A percentile compares a stretch with the other conserved stretches of the same genome.
These are phyloP conservation scores for Umimayanthus kanabou DNA, from an alignment of 92 coral and sea anemone species.

Conservation along the genomic window DNA sequence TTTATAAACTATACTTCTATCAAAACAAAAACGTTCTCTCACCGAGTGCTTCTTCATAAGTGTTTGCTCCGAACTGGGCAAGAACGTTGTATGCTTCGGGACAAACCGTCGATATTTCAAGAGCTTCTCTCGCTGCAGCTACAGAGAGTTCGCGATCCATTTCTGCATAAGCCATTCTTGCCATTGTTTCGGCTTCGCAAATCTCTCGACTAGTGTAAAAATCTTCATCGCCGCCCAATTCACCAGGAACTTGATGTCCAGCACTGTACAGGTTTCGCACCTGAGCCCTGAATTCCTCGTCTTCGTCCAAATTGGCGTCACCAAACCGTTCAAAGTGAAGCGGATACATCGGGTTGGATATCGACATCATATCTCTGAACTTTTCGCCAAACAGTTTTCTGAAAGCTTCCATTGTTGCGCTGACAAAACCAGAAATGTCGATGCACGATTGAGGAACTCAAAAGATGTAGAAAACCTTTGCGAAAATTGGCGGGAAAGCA, in stretches of 20 bases:
- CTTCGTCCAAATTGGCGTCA: conserved; percentile 52
- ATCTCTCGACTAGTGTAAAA: conserved; percentile 48
- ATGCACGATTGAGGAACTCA: neutral
- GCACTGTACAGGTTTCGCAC: conserved; percentile 18
- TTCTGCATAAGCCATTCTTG: no score
- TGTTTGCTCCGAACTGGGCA: conserved; percentile 62
- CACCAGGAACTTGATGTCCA: conserved; percentile 55
- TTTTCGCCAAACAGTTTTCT: conserved; percentile 55
- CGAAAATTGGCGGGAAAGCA: conserved; percentile 47
- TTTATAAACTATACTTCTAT: no score
- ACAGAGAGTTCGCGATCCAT: neutral
- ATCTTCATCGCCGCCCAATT: conserved; percentile 47
- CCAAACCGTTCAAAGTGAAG: conserved; percentile 78
- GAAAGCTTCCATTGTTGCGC: conserved; percentile 41
- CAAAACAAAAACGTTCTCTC: neutral
- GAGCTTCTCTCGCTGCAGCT: conserved; percentile 57
- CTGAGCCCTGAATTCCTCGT: conserved; percentile 60
- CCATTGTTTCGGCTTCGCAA: conserved; percentile 43
- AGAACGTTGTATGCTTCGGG: conserved; percentile 77
- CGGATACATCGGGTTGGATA: conserved; percentile 69
- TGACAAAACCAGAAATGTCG: neutral
- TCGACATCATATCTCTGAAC: conserved; percentile 60
- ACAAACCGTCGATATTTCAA: conserved; percentile 57
- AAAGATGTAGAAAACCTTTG: neutral
- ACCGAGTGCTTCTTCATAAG: conserved; percentile 69